Evolutionary conservation across 2,888 invertebrate species (phyloP), one percentile per base, ranked within the genome.

Genomic region (Chydorus sphaericus): DNA sequence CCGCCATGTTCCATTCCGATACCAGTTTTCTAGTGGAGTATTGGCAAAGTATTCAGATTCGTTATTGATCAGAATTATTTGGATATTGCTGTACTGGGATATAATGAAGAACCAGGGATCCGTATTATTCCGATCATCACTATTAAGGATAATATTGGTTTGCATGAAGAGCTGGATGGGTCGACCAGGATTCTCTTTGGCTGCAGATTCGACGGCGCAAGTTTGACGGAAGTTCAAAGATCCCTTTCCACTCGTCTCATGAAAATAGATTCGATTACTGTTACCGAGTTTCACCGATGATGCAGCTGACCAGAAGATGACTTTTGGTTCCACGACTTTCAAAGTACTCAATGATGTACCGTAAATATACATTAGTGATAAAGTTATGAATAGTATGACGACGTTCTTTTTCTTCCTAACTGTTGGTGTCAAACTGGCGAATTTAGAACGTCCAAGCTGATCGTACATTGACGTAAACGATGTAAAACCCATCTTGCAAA

Each of bases 111-210:
- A 14, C 44, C 44, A 44, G 11, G 4, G 16, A 23, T 44, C 18
- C 3, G 28, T 18, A 4, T 23, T 23, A 1, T 8, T 10, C 6
- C 48, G 14, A 1, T 44, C 23, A n/a, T 55, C 36, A n/a, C n/a
- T n/a, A n/a, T n/a, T n/a, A n/a, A n/a, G n/a, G n/a, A n/a, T n/a
- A n/a, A n/a, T n/a, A n/a, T n/a, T n/a, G 6, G 44, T 23, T n/a
- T 44, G 44, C 44, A 44, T 44, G 44, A 44, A 26, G 44, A 44
- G 44, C 44, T 44, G 44, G 44, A 44, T 20, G 3, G 44, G 44
- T 16, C 44, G 18, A 8, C 28, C 44, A 2, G 44, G 44, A 44
- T 44, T 44, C 14, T 20, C 44, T 44, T 44, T 44, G 14, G 44
- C 44, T 5, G 44, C 44, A 4, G 44, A 44, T 44, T 44, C 44